phyloP scores from a whole-genome alignment of 64 coral and sea anemone genomes.

The Hydrozoanthus tunicans region DNA sequence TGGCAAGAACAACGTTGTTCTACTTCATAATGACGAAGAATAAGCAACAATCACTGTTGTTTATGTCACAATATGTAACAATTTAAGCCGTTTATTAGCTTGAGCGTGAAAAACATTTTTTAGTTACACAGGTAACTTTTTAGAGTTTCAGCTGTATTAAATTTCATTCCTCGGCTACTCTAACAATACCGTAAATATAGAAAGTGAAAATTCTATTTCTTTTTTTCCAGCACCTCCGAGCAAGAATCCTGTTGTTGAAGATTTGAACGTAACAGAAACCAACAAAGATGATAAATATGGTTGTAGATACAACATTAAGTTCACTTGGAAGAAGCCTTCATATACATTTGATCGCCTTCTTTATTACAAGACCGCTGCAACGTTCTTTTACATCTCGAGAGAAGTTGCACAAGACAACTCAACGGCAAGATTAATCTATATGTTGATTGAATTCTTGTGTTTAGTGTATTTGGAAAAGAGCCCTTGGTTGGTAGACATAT shows the following conservation, averaged over 20 bases:
- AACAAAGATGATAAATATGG: background rate
- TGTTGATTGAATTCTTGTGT: too few species aligned
- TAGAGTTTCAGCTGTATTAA: too few species aligned
- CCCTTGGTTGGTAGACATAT: too few species aligned
- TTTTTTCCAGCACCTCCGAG: background rate
- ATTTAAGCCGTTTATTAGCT: too few species aligned
- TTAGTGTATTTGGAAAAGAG: too few species aligned
- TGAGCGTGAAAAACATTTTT: too few species aligned
- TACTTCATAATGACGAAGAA: background rate
- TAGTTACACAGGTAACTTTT: too few species aligned
- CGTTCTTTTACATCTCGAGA: background rate
- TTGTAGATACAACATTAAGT: background rate
- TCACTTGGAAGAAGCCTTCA: background rate
- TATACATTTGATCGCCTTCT: background rate
- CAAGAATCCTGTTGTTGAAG: background rate
- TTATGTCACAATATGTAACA: background rate
- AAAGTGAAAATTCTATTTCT: too few species aligned
- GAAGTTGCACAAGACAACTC: background rate
- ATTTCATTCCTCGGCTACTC: too few species aligned
- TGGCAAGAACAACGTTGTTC: background rate
- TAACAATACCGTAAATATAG: too few species aligned
- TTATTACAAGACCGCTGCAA: background rate
- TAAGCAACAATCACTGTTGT: background rate
- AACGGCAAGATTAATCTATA: background rate
- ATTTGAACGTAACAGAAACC: background rate